Conservation (phyloP, 1,140 invertebrate species). For the Physella acuta region DNA sequence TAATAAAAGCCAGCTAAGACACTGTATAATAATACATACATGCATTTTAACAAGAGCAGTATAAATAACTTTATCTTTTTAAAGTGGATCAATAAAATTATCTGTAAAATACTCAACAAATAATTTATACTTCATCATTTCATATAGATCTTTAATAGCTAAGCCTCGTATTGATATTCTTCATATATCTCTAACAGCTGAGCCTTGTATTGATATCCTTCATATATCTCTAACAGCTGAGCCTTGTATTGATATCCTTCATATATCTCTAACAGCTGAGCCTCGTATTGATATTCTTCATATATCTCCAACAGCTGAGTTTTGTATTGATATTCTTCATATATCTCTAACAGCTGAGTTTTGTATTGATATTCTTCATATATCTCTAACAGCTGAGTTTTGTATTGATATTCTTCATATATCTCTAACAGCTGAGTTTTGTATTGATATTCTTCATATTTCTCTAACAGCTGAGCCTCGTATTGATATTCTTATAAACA, state of each 20-base stretch:
- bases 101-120: too few species aligned
- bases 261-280: not conserved
- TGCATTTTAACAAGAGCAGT: too few species aligned
- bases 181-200: not conserved
- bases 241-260: not conserved
- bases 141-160: not conserved
- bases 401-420: not conserved
- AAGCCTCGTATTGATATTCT: not conserved
- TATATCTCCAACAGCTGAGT: too few species aligned
- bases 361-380: not conserved
- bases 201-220: too few species aligned
- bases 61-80: too few species aligned
- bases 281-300: conserved; percentile 62
- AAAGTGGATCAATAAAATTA: too few species aligned
- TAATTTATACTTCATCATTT: too few species aligned
- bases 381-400: not conserved
- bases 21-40: too few species aligned
- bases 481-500: conserved; percentile 72
- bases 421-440: not conserved
- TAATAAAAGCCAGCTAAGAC: too few species aligned
- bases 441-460: not conserved
- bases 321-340: too few species aligned
- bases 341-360: not conserved
- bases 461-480: conserved; percentile 5
- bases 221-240: not conserved